Conservation (phyloP, 2,113 vertebrate genomes). For the Scomber scombrus region DNA sequence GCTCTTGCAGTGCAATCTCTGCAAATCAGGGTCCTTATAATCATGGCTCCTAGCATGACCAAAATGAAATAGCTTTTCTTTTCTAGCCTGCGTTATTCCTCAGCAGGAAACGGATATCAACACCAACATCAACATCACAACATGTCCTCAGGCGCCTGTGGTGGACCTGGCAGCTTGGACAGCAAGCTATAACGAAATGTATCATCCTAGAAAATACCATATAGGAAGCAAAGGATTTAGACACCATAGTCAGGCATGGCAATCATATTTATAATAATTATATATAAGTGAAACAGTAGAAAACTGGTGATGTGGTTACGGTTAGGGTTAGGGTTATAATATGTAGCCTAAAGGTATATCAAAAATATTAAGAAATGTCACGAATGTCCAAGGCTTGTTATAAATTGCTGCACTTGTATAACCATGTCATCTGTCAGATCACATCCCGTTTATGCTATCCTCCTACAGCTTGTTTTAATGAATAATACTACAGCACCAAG, state of each 20-base stretch:
- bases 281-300: neutral
- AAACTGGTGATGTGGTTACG: neutral
- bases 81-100: slow-evolving; percentile 4
- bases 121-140: neutral
- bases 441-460: slow-evolving; percentile 22
- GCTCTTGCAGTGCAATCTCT: slow-evolving; percentile 8
- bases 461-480: slow-evolving; percentile 22
- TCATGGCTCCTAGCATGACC: neutral
- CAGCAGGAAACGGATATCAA: neutral
- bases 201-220: neutral
- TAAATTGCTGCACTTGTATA: slow-evolving; percentile 8
- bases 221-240: neutral
- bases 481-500: slow-evolving; percentile 29
- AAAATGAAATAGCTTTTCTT: slow-evolving; percentile 12
- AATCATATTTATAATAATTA: no score
- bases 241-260: neutral
- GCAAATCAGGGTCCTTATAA: slow-evolving; percentile 37
- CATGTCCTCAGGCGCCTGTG: neutral
- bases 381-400: neutral
- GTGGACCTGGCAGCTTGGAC: neutral
- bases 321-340: neutral
- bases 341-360: neutral
- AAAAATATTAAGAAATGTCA: neutral
- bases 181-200: neutral
- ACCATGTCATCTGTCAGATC: neutral